Conservation (phyloP, 2,888 invertebrate genomes). For the Phytoseiulus persimilis region DNA sequence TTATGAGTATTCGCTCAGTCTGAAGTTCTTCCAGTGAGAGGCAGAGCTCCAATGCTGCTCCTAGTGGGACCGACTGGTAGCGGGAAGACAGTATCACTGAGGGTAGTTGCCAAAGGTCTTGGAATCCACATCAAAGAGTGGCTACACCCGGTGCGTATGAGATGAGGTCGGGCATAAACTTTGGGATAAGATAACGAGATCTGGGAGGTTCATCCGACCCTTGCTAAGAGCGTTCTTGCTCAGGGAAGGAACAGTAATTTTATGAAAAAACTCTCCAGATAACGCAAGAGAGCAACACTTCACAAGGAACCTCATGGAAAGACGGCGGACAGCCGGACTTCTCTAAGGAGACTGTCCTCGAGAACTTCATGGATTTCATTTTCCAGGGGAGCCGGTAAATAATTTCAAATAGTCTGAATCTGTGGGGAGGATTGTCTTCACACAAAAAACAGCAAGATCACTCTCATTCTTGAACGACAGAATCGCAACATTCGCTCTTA, state of each 20-base stretch:
- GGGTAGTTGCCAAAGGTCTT: background rate
- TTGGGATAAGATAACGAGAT: no score
- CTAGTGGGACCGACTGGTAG: conserved; percentile 19
- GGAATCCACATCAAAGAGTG: conserved; percentile 24
- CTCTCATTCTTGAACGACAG: no score
- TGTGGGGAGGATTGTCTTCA: no score
- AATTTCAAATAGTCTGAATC: no score
- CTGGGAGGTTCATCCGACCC: no score
- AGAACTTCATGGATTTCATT: conserved; percentile 13
- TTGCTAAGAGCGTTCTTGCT: no score
- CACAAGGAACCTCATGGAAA: background rate
- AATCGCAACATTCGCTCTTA: no score
- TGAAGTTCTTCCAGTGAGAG: background rate
- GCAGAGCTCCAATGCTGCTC: conserved; percentile 16
- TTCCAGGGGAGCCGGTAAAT: conserved; percentile 27
- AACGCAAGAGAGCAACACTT: background rate
- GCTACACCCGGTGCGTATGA: background rate
- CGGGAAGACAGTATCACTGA: conserved; percentile 13
- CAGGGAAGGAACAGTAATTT: no score
- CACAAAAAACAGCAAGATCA: no score
- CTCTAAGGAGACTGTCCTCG: conserved; percentile 7
- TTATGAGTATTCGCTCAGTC: background rate
- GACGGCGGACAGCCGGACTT: background rate
- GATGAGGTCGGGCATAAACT: background rate
- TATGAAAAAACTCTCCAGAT: background rate